These are phyloP conservation scores for Otus scops DNA, from an alignment of 2,797 vertebrate genomes.

Conservation along the genomic window DNA sequence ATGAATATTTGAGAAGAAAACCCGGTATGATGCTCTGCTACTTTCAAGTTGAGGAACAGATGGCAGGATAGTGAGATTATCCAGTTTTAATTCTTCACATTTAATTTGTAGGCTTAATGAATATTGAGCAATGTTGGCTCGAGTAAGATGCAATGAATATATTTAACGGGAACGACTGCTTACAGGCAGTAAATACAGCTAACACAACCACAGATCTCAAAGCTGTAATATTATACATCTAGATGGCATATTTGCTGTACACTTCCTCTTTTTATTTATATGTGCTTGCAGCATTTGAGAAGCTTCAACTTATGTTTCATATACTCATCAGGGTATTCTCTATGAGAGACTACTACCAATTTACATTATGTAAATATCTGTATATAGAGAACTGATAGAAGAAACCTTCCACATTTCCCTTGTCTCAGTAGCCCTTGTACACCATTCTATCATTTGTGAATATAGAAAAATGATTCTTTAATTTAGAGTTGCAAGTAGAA, in stretches of 20 bases:
- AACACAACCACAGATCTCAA: neutral
- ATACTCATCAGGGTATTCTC: neutral
- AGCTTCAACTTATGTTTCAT: neutral
- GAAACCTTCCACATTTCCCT: neutral
- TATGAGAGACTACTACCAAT: neutral
- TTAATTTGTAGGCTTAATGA: slow-evolving; percentile 33
- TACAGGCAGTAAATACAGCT: neutral
- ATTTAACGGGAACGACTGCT: neutral
- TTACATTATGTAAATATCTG: neutral
- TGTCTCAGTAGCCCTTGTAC: neutral
- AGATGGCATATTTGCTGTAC: neutral
- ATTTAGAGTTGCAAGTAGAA: neutral
- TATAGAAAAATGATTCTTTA: neutral
- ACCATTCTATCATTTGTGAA: neutral
- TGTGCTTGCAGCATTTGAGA: neutral
- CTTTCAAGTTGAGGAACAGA: slow-evolving; percentile 26
- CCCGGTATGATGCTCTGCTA: neutral
- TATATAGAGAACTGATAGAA: neutral
- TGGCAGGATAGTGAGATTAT: slow-evolving; percentile 19
- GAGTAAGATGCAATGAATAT: neutral
- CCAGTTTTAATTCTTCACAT: slow-evolving; percentile 23
- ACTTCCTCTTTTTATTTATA: neutral
- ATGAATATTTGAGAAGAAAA: neutral
- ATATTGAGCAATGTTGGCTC: neutral
- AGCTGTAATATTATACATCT: neutral